These are phyloP conservation scores for Cyrtorhinus lividipennis DNA, from an alignment of 1,140 invertebrate species.

Conservation along the genomic window DNA sequence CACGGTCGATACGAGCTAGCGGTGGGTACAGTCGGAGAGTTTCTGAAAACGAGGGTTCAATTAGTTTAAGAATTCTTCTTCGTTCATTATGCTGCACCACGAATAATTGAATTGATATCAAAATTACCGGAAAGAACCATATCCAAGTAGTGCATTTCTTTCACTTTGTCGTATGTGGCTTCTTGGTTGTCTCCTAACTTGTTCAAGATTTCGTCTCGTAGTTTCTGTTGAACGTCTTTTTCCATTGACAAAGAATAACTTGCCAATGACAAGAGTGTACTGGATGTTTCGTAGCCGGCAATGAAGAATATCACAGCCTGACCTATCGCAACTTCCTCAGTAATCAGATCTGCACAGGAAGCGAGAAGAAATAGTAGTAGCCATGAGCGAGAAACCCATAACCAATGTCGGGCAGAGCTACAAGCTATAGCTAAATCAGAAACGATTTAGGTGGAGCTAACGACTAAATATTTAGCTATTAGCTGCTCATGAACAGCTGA, in stretches of 20 bases:
- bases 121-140: constrained; percentile 41
- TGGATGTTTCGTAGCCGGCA: constrained; percentile 45
- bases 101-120: too few species aligned
- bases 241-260: constrained; percentile 35
- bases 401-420: too few species aligned
- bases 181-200: constrained; percentile 23
- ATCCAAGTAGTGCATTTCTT: constrained; percentile 44
- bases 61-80: too few species aligned
- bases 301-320: constrained; percentile 45
- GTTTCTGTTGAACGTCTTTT: constrained; percentile 35
- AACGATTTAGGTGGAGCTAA: too few species aligned
- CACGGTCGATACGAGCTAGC: constrained; percentile 32
- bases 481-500: too few species aligned
- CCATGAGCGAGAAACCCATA: too few species aligned
- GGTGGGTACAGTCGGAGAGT: constrained; percentile 41
- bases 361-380: too few species aligned
- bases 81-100: too few species aligned
- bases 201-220: constrained; percentile 40
- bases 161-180: constrained; percentile 42
- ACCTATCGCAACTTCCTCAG: constrained; percentile 31
- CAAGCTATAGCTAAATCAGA: too few species aligned
- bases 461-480: too few species aligned
- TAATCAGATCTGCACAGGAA: background rate
- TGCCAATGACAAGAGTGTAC: constrained; percentile 34
- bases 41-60: constrained; percentile 30